phyloP scores from a whole-genome alignment of 2,888 invertebrate genomes.

The Dasysyrphus tricinctus region DNA sequence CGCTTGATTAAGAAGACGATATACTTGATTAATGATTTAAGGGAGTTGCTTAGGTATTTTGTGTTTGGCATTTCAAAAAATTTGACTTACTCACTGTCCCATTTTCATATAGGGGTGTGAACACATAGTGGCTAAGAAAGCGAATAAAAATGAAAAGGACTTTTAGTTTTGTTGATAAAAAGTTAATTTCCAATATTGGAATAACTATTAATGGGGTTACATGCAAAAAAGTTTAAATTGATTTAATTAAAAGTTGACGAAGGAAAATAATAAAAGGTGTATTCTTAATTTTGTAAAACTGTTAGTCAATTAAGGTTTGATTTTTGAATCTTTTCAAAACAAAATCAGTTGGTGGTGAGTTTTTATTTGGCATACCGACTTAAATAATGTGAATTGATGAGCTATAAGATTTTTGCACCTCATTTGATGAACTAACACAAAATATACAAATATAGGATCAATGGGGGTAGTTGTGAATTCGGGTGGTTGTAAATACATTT shows the following conservation, averaged over 20 bases:
- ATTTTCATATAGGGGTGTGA: not conserved
- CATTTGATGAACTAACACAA: too few species aligned
- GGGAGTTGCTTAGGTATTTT: not conserved
- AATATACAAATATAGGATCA: too few species aligned
- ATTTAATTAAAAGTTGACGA: not conserved
- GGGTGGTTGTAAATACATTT: too few species aligned
- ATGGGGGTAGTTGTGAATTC: too few species aligned
- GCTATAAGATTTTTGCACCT: too few species aligned
- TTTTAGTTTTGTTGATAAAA: not conserved
- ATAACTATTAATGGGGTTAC: not conserved
- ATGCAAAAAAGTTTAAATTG: not conserved
- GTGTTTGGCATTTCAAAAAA: not conserved
- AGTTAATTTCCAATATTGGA: not conserved
- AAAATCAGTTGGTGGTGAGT: too few species aligned
- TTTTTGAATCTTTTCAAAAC: too few species aligned
- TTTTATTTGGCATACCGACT: too few species aligned
- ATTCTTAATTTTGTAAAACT: too few species aligned
- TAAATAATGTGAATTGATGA: too few species aligned
- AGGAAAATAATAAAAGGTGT: not conserved
- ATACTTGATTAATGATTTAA: conserved; percentile 1
- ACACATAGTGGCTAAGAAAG: not conserved
- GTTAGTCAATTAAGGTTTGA: too few species aligned
- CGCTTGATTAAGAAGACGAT: not conserved
- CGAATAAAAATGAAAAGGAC: not conserved
- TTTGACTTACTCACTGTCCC: too few species aligned